These are phyloP conservation scores for Mantis religiosa DNA, from an alignment of 2,888 invertebrate genomes.

Conservation along the genomic window DNA sequence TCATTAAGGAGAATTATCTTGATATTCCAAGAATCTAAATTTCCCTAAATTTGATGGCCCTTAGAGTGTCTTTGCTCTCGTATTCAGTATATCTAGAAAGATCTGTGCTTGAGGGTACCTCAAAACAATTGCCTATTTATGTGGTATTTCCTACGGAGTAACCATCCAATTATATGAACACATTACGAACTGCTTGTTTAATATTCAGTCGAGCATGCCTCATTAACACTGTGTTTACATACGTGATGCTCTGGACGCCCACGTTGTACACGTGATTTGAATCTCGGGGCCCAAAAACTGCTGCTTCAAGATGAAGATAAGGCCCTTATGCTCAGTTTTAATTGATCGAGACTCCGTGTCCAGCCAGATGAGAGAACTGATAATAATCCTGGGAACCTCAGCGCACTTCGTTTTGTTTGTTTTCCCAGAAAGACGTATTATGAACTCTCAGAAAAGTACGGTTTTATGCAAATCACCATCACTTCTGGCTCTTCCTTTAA, in stretches of 20 bases:
- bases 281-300: neutral
- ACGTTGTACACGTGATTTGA: neutral
- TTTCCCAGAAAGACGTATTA: neutral
- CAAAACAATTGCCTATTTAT: no score
- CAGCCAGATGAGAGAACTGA: neutral
- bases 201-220: neutral
- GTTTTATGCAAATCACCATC: neutral
- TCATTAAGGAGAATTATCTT: no score
- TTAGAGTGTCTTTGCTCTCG: no score
- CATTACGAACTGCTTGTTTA: neutral
- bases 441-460: neutral
- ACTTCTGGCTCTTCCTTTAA: neutral
- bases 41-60: no score
- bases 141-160: no score
- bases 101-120: no score
- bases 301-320: neutral
- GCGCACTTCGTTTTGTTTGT: neutral
- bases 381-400: neutral
- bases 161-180: no score
- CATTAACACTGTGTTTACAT: neutral
- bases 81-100: no score
- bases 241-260: neutral
- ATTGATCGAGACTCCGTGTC: neutral
- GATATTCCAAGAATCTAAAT: no score
- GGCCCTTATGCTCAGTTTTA: neutral